Evolutionary conservation across 2,888 invertebrate species (phyloP), one percentile per base, ranked within the genome.

Genomic region (Zeuzera pyrina): DNA sequence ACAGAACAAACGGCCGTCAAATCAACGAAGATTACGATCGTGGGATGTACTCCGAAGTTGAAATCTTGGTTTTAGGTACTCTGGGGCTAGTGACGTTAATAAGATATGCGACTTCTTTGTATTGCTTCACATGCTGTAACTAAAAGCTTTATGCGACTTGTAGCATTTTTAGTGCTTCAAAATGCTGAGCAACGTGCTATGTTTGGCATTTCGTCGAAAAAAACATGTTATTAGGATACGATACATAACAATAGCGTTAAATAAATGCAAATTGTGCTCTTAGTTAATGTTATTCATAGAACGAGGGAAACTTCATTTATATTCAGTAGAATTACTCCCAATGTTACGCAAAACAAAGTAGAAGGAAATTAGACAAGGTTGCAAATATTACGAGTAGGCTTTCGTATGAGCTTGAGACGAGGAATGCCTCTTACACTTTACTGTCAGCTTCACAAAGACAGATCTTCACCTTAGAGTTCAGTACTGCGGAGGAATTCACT

Each of bases 261-360:
- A 36, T 36, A 31, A 64, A 71, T 71, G 65, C 61, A 73, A 71
- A 71, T 72, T 57, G 57, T 38, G 49, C 54, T 67, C 58, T 62
- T 58, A 61, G 63, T 45, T 43, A 73, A 73, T 72, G 61, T 72
- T 74, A 74, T 74, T 70, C 71, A 71, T 71, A 63, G 70, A 67
- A 64, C 51, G 61, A 58, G 64, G 57, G 57, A 52, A 67, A 58
- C 57, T 66, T 71, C 63, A 69, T 76, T 70, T 73, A 70, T 68
- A 73, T 73, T 68, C 70, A 68, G 62, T 48, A 47, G 64, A 65
- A 72, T 70, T 66, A 71, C 60, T 56, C 48, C n/a, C 46, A 52
- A 45, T 57, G 53, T 25, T 12, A 25, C 50, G 55, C 59, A 54
- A 57, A 61, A 62, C 56, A 65, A 60, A 45, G 45, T 42, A 42